Evolutionary conservation across 2,797 vertebrate genomes (phyloP).

Genomic region (Hybognathus amarus): DNA sequence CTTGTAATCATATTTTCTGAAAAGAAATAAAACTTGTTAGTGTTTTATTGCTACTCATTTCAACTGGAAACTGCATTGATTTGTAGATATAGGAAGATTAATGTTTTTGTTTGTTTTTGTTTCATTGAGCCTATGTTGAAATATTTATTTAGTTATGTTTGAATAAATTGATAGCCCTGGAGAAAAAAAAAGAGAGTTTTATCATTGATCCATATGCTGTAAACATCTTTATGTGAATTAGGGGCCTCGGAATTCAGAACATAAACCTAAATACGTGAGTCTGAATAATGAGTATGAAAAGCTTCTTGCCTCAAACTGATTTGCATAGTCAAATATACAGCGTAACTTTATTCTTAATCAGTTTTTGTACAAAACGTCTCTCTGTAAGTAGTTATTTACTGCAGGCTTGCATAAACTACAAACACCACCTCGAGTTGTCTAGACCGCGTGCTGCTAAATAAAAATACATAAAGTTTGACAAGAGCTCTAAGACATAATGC

Average conservation of each 20-base stretch:
- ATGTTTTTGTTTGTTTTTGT: too few relatives aligned
- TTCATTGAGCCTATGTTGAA: too few relatives aligned
- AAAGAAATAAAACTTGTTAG: not conserved
- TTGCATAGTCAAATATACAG: conserved; percentile 14
- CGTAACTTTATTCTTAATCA: not conserved
- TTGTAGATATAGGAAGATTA: too few relatives aligned
- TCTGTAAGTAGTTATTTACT: not conserved
- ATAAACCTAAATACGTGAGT: conserved; percentile 4
- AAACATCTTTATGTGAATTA: not conserved
- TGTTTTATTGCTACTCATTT: not conserved
- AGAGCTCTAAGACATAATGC: conserved; percentile 53
- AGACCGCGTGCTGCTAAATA: conserved; percentile 49
- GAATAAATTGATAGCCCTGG: not conserved
- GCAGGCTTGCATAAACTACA: not conserved
- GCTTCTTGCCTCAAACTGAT: not conserved
- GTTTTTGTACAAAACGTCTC: conserved; percentile 18
- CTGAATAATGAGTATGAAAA: conserved; percentile 17
- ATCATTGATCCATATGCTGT: not conserved
- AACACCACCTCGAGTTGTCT: conserved; percentile 49
- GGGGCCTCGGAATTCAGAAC: not conserved
- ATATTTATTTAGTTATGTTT: not conserved
- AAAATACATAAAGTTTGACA: conserved; percentile 49
- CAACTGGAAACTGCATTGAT: not conserved
- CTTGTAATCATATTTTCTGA: not conserved
- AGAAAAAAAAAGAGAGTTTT: not conserved